phyloP scores from a whole-genome alignment of 23 tunicate genomes.

The Trididemnum miniatum region DNA sequence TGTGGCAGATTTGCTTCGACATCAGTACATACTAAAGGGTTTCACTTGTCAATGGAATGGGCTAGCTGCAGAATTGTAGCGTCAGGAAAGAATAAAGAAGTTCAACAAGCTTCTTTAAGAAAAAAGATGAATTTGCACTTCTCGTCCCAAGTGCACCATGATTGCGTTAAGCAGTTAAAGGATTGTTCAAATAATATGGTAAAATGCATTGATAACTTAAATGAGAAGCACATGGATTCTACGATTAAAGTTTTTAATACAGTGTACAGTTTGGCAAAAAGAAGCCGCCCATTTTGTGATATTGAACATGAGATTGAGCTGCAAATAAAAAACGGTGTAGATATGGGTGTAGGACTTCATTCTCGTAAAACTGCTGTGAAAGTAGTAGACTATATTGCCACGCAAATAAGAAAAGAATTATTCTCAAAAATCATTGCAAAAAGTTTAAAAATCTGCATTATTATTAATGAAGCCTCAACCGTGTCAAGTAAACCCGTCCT shows the following conservation, averaged over 20 bases:
- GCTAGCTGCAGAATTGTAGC: constrained; percentile 44
- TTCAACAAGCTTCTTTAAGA: constrained; percentile 35
- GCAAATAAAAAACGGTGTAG: constrained; percentile 63
- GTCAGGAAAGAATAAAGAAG: constrained; percentile 33
- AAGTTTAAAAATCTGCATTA: constrained; percentile 52
- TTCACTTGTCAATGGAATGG: constrained; percentile 52
- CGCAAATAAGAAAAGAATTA: constrained; percentile 40
- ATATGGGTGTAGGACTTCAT: constrained; percentile 57
- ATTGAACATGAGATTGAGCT: constrained; percentile 56
- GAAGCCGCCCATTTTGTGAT: constrained; percentile 48
- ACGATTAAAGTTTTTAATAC: constrained; percentile 57
- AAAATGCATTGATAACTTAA: constrained; percentile 27
- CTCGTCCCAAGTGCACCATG: constrained; percentile 26
- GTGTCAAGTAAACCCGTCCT: constrained; percentile 48
- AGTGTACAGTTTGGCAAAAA: constrained; percentile 60
- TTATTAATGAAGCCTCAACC: constrained; percentile 63
- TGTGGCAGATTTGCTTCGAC: constrained; percentile 45
- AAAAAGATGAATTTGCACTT: constrained; percentile 47
- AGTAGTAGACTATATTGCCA: constrained; percentile 59
- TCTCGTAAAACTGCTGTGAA: constrained; percentile 61
- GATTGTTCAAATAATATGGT: constrained; percentile 28
- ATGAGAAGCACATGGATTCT: constrained; percentile 33
- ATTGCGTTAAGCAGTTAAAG: constrained; percentile 32
- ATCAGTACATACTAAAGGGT: constrained; percentile 26
- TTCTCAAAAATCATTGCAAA: constrained; percentile 54